Evolutionary conservation across 2,888 invertebrate genomes (phyloP).

Genomic region (Cyclophora albipunctata): DNA sequence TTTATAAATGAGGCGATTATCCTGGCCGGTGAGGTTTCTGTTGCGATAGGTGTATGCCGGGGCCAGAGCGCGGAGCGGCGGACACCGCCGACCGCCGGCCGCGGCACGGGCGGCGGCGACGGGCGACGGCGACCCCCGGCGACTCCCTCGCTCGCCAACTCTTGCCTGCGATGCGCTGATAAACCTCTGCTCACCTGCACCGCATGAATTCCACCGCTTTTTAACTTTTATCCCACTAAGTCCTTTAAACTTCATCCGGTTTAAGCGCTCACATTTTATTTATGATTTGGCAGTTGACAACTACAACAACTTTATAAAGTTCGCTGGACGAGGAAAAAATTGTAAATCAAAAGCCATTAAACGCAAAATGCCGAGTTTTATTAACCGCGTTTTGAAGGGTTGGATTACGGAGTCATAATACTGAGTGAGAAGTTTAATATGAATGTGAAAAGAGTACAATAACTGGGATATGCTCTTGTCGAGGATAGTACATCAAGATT

Average conservation of each 20-base stretch:
- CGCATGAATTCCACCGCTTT: conserved; percentile 73
- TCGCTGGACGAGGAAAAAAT: conserved; percentile 33
- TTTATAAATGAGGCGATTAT: conserved; percentile 76
- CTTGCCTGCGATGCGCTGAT: conserved; percentile 57
- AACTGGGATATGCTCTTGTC: conserved; percentile 41
- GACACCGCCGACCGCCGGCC: conserved; percentile 4
- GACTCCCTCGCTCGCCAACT: conserved; percentile 13
- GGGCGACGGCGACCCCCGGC: conserved; percentile 1
- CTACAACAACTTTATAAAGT: conserved; percentile 48
- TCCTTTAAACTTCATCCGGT: conserved; percentile 67
- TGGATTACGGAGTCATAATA: neutral
- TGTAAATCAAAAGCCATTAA: conserved; percentile 2
- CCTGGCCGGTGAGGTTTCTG: conserved; percentile 53
- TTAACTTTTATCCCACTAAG: conserved; percentile 68
- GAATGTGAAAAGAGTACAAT: conserved; percentile 53
- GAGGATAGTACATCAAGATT: conserved; percentile 63
- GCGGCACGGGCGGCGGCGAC: conserved; percentile 20
- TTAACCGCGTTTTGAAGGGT: conserved; percentile 8
- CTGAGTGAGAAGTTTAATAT: conserved; percentile 30
- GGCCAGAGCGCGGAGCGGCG: conserved; percentile 22
- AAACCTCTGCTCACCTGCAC: conserved; percentile 71
- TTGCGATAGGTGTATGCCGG: conserved; percentile 53
- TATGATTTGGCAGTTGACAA: conserved; percentile 64
- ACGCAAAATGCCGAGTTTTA: conserved; percentile 4
- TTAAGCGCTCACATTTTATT: conserved; percentile 61